Percentiles rank a stretch among this genome's conserved stretches.
Conservation (phyloP, 2,113 vertebrate species). For the Cygnus atratus region DNA sequence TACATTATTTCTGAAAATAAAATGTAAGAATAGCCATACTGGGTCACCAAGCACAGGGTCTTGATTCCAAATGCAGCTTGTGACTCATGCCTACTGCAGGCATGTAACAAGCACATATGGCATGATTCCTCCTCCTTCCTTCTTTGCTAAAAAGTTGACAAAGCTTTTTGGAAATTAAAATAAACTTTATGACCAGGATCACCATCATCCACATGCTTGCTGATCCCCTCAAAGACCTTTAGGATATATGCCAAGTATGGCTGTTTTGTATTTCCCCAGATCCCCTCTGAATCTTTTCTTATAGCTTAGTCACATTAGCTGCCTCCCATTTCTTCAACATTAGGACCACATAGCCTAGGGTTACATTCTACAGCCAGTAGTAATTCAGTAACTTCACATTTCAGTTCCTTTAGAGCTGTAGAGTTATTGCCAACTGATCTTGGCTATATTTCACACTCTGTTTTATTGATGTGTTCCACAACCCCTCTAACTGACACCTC, state of each 20-base stretch:
- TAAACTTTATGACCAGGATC: background rate
- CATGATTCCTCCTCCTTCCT: background rate
- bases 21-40: background rate
- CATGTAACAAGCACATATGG: background rate
- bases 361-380: background rate
- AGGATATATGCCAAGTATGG: background rate
- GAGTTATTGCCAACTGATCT: background rate
- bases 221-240: background rate
- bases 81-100: background rate
- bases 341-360: background rate
- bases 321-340: background rate
- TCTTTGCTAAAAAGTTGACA: background rate
- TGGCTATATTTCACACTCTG: background rate
- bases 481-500: background rate
- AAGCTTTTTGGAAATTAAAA: background rate
- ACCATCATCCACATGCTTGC: background rate
- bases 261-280: background rate
- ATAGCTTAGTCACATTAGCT: background rate
- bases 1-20: background rate
- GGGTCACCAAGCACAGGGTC: background rate
- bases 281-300: background rate
- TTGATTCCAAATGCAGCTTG: background rate
- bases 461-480: background rate
- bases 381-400: background rate
- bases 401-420: background rate